Evolutionary conservation across 2,888 invertebrate species (phyloP).

Genomic region (Digitonthophagus gazella): DNA sequence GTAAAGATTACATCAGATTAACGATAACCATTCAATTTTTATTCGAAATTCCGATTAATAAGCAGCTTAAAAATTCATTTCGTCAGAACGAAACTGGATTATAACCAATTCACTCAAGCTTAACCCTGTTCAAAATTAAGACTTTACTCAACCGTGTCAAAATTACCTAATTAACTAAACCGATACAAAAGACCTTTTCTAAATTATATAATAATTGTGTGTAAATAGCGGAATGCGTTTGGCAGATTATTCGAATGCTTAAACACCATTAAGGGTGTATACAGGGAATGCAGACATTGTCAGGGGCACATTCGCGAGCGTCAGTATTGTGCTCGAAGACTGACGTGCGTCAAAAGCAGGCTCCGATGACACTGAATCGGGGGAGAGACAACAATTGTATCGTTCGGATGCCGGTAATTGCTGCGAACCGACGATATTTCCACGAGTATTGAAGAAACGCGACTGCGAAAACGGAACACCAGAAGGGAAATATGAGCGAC

Average conservation of each 20-base stretch:
- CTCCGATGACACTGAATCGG: slow-evolving; percentile 7
- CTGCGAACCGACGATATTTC: not conserved
- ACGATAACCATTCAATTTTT: slow-evolving; percentile 28
- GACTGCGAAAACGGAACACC: not conserved
- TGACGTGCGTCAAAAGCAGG: slow-evolving; percentile 16
- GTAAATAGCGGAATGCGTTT: not conserved
- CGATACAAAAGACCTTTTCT: not conserved
- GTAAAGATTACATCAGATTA: slow-evolving; percentile 40
- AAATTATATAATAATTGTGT: not conserved
- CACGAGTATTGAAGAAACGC: not conserved
- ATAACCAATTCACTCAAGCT: not conserved
- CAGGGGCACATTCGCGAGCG: slow-evolving; percentile 3
- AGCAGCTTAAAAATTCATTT: not conserved
- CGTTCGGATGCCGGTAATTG: not conserved
- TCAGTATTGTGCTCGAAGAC: slow-evolving; percentile 5
- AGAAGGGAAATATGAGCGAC: not conserved
- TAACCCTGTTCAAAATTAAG: not conserved
- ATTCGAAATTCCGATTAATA: not conserved
- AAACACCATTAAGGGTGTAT: not conserved
- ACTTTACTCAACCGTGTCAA: not conserved
- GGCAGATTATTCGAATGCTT: not conserved
- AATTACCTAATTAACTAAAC: not conserved
- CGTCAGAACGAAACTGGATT: not conserved
- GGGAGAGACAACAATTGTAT: slow-evolving; percentile 8
- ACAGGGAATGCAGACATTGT: slow-evolving; percentile 6